Conservation (phyloP, 2,113 vertebrate species). For the Petaurus breviceps region DNA sequence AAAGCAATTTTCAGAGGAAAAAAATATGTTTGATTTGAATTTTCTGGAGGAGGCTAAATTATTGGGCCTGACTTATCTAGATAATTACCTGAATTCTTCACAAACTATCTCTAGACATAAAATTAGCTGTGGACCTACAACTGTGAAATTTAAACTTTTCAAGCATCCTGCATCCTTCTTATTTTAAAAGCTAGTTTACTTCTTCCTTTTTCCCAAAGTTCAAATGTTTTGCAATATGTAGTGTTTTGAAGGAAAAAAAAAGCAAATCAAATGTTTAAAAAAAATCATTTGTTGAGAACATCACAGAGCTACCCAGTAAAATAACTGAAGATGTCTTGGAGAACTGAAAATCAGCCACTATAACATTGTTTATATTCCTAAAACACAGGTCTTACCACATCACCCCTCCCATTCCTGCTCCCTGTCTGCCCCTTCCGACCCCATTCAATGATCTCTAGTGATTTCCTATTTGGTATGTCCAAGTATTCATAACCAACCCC, state of each 20-base stretch:
- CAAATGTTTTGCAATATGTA: neutral
- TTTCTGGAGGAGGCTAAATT: neutral
- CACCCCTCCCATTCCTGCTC: neutral
- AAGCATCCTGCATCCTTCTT: neutral
- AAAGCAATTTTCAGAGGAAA: neutral
- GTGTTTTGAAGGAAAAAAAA: neutral
- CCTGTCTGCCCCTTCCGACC: too few species aligned
- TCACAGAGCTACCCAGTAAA: neutral
- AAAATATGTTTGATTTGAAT: neutral
- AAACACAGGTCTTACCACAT: neutral
- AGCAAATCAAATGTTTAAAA: neutral
- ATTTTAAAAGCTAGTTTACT: neutral
- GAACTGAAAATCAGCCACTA: neutral
- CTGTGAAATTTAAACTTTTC: neutral
- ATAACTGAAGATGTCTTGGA: neutral
- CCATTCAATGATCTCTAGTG: neutral
- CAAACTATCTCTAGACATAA: neutral
- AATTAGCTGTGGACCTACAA: neutral
- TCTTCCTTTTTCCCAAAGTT: neutral
- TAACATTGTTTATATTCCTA: neutral
- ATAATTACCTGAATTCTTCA: neutral
- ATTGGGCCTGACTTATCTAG: neutral
- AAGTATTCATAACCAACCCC: neutral
- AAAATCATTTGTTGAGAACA: neutral
- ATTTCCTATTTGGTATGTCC: neutral